A percentile compares a stretch with the other conserved stretches of the same genome.
Conservation (phyloP, 2,888 invertebrate species). For the Drosophila anomalata region DNA sequence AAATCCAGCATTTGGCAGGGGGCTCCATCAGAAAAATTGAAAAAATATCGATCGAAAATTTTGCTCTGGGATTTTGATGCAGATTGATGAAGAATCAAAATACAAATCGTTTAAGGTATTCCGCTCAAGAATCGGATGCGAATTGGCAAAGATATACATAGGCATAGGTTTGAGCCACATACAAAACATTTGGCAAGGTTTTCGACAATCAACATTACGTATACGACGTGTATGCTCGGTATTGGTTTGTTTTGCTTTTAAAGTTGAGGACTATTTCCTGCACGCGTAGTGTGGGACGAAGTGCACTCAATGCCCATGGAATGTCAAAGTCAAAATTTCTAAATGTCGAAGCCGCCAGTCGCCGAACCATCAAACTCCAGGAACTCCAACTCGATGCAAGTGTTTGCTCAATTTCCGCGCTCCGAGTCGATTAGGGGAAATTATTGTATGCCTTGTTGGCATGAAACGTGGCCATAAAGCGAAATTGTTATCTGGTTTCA, state of each 20-base stretch:
- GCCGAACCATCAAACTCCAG: not conserved
- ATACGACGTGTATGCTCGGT: too few species aligned
- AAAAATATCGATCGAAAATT: too few species aligned
- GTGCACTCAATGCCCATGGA: conserved; percentile 3
- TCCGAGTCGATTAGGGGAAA: conserved; percentile 67
- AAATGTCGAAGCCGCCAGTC: not conserved
- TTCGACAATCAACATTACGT: too few species aligned
- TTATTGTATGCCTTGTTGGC: conserved; percentile 72
- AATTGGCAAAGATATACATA: too few species aligned
- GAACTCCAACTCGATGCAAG: conserved; percentile 37
- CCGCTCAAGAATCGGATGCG: too few species aligned
- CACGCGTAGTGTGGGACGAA: not conserved
- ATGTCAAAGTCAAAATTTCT: conserved; percentile 14
- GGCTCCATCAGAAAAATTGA: too few species aligned
- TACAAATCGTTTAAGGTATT: too few species aligned
- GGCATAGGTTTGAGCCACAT: too few species aligned
- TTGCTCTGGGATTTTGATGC: too few species aligned
- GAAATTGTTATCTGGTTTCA: conserved; percentile 73
- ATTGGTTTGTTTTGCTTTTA: not conserved
- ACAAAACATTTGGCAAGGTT: too few species aligned
- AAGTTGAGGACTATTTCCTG: not conserved
- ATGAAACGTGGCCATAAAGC: conserved; percentile 69
- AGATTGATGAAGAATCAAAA: too few species aligned
- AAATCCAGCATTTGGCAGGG: too few species aligned
- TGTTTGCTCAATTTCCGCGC: conserved; percentile 76